Base-by-base conservation (phyloP, 2,888 invertebrate species). In the Campaea margaritaria region DNA sequence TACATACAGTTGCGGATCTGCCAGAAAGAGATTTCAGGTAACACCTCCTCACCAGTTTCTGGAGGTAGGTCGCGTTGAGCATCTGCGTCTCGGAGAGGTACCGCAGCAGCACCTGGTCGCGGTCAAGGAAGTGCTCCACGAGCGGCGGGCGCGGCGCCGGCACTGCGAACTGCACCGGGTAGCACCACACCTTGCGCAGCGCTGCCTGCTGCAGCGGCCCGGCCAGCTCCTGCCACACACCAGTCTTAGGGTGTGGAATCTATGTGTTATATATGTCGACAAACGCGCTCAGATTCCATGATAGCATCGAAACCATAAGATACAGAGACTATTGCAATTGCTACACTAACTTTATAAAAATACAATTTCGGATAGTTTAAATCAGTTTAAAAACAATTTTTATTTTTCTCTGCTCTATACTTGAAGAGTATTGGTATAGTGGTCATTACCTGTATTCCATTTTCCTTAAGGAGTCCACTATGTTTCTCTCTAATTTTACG, bases 101-200 rank as follows among this genome's bases (percentile, higher is more conserved):
- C 67, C 97, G 95, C 59, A 99, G 91, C 76, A 97, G 92, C 60
- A 96, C 96, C 85, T 97, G 97, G 83, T 97, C 97, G 65, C 97
- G 93, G 81, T 97, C 97, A 0, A 96, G 96, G 74, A 97, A 93
- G 85, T 97, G 98, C 73, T 98, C 98, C 14, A 98, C 95, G 45
- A 95, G 94, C 10, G 98, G 97, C 76, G 98, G 93, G 48, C 98
- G 94, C 2, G 97, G 97, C 68, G 96, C 96, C 2, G 96, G 97
- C 64, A 97, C 94, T 38, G 96, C 95, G 89, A 98, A 97, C 90
- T 98, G 97, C 60, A 98, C 95, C 2, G 99, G 97, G 88, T 99
- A 99, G 92, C 99, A 99, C 96, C 97, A 97, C 60, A 98, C 98
- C 88, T 98, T 98, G 67, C 98, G 95, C 11, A 96, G 93, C 45